phyloP scores from a whole-genome alignment of 92 coral and sea anemone species.

The Actinernus sp. region DNA sequence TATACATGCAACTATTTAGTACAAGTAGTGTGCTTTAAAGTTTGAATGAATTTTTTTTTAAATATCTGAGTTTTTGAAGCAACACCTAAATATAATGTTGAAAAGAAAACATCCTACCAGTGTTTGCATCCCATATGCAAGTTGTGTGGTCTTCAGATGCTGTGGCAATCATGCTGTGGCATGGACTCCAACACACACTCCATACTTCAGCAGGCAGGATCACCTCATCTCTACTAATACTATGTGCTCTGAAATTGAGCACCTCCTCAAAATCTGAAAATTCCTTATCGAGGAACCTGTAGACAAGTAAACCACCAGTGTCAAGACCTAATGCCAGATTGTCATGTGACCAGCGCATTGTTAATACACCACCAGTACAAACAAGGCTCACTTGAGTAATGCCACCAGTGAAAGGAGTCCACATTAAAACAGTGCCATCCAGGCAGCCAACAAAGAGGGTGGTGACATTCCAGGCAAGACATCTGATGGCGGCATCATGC shows the following conservation, averaged over 20 bases:
- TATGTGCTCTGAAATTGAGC: conserved; percentile 75
- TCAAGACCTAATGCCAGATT: conserved; percentile 78
- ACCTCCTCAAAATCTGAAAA: conserved; percentile 46
- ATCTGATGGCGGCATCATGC: conserved; percentile 66
- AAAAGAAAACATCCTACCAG: conserved; percentile 43
- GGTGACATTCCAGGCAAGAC: conserved; percentile 69
- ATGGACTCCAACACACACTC: conserved; percentile 95
- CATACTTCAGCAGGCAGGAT: conserved; percentile 75
- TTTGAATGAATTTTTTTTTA: no score
- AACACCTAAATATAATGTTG: neutral
- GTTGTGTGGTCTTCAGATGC: conserved; percentile 93
- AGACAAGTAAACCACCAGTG: conserved; percentile 68
- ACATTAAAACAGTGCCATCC: conserved; percentile 69
- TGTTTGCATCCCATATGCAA: conserved; percentile 65
- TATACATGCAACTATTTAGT: no score
- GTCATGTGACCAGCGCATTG: conserved; percentile 74
- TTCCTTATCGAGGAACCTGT: conserved; percentile 30
- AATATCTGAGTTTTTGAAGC: neutral
- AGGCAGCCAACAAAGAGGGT: conserved; percentile 72
- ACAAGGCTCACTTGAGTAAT: conserved; percentile 18
- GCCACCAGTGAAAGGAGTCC: conserved; percentile 20
- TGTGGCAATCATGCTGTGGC: conserved; percentile 84
- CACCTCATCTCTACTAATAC: conserved; percentile 21
- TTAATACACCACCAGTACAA: conserved; percentile 70
- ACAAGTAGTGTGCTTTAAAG: no score